Evolutionary conservation across 1,140 invertebrate species (phyloP), one percentile per base, ranked within the genome.

Genomic region (Macrobrachium nipponense): DNA sequence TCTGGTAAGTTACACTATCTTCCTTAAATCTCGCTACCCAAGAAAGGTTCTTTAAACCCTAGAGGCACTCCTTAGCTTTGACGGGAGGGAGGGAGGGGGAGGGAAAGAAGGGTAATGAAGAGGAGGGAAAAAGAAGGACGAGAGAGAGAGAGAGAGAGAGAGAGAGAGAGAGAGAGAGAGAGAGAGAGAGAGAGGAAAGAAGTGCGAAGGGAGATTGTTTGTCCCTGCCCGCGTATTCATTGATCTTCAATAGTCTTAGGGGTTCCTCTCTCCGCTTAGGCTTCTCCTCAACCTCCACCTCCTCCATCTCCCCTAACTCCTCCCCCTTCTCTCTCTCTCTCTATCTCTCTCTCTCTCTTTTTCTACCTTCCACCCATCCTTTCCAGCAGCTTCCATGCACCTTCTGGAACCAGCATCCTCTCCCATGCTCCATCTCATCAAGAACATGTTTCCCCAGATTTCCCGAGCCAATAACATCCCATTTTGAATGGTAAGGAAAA

Each of bases 171-270:
- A 8, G 64, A 20, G 51, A 60, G 7, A 15, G 11, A 20, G 44
- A 3, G 5, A 64, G 78, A 59, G 20, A 8, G 5, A 17, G 60
- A 23, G 4, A 60, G 15, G 15, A 43, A 17, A 36, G 61, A 5
- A 6, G 23, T 12, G 44, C 60, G 20, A 60, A 20, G 60, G 76
- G n/a, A 18, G 73, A 44, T 44, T 62, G 61, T 64, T 64, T 80
- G 78, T 80, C 27, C 78, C 78, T 64, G 14, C 60, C 23, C 66
- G 78, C 60, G 78, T 80, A 36, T 61, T 62, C 78, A 80, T 80
- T 80, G 78, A 80, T 80, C 78, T 80, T 80, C 78, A 80, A 80
- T 80, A 80, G 78, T 66, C 60, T 64, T 43, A 64, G 60, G 27
- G 27, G 27, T 27, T 44, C 43, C n/a, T 44, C 43, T 43, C 43